Evolutionary conservation across 2,113 vertebrate species (phyloP), one percentile per base, ranked within the genome.

Genomic region (Hippolais icterina): DNA sequence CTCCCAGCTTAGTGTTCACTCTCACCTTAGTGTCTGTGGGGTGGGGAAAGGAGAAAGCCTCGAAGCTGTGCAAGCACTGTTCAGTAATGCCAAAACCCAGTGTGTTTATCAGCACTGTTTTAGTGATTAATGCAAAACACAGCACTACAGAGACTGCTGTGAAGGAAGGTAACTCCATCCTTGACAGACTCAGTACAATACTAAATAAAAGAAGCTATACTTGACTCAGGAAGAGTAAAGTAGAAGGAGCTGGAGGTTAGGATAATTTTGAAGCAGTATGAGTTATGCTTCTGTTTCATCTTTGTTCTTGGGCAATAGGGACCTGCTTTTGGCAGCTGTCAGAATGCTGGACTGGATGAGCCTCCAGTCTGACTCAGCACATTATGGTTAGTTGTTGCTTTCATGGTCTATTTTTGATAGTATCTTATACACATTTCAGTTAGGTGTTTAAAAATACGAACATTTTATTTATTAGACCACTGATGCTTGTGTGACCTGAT

Each of bases 231-330:
- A 68, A 22, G 6, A 57, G 35, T 61, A 53, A 87, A 50, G 2
- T 1, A 24, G 11, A n/a, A 78, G 28, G 49, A 91, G 27, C 19
- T 64, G 54, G n/a, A 57, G 28, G 37, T 4, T 23, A 20, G 15
- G 31, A 15, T n/a, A 4, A 9, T 65, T 0, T 1, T 42, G 33
- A n/a, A 63, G 29, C 19, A 20, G 2, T 50, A 5, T 20, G 42
- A 70, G 2, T 65, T 78, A 5, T 3, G 11, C 17, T 77, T 2
- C 25, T 78, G 15, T 75, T 93, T 78, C 11, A 0, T 66, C 18
- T 57, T 81, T 93, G 39, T 74, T 20, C 14, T 2, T 16, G 44
- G 28, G 15, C 42, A 46, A 10, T 41, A 27, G 39, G 29, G 31
- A n/a, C 71, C 37, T 49, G 39, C 35, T 83, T 79, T 72, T 76